A percentile compares a stretch with the other conserved stretches of the same genome.
phyloP scores from a whole-genome alignment of 2,888 invertebrate species.

The Yponomeuta evonymella region DNA sequence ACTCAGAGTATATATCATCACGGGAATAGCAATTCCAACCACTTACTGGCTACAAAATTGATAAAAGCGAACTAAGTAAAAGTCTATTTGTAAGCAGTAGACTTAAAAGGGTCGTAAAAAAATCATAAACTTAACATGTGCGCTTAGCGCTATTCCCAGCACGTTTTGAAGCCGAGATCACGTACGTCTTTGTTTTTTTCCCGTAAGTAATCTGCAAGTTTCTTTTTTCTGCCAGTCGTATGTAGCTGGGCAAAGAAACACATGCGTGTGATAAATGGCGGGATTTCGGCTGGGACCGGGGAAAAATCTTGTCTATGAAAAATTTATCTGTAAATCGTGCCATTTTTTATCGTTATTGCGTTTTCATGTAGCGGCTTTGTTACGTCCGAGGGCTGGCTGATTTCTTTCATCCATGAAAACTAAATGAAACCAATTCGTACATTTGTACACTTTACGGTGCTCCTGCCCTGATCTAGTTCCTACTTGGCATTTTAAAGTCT shows the following conservation, averaged over 20 bases:
- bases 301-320: conserved; percentile 40
- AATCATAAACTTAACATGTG: conserved; percentile 49
- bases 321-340: conserved; percentile 39
- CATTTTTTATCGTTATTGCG: conserved; percentile 13
- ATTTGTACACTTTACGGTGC: too few relatives aligned
- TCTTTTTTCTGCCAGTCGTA: conserved; percentile 11
- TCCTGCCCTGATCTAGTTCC: too few relatives aligned
- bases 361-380: conserved; percentile 22
- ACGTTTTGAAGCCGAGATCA: conserved; percentile 45
- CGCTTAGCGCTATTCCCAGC: conserved; percentile 39
- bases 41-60: background rate
- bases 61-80: conserved; percentile 24
- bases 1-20: too few relatives aligned
- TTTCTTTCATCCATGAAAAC: conserved; percentile 30
- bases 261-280: conserved; percentile 57
- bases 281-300: conserved; percentile 35
- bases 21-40: too few relatives aligned
- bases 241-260: conserved; percentile 35
- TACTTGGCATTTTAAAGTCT: too few relatives aligned
- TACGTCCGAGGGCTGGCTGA: conserved; percentile 6
- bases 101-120: conserved; percentile 36
- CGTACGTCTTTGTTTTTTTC: conserved; percentile 48
- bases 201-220: conserved; percentile 48
- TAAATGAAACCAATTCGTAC: conserved; percentile 23
- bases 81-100: conserved; percentile 30